Conservation (phyloP, 2,888 invertebrate species). For the Chirona hameri region DNA sequence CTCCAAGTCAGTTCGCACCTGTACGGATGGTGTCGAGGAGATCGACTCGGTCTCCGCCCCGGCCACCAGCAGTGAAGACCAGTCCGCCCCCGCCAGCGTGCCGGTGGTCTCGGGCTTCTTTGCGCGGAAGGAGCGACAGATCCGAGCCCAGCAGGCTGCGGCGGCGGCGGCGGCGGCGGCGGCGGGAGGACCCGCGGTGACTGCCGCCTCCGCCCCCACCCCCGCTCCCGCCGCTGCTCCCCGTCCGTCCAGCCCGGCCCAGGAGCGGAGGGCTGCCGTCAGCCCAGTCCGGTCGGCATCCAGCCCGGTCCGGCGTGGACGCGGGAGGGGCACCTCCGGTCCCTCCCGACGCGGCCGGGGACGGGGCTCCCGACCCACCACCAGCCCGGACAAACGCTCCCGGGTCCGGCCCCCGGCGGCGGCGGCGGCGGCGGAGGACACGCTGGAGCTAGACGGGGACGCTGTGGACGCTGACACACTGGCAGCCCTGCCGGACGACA, state of each 20-base stretch:
- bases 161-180: not conserved
- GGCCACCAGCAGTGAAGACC: not conserved
- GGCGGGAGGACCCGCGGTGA: not conserved
- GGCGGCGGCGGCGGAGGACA: no score
- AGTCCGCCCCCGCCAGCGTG: not conserved
- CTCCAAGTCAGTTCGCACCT: not conserved
- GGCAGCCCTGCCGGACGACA: slow-evolving; percentile 47
- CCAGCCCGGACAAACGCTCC: not conserved
- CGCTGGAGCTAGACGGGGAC: slow-evolving; percentile 51
- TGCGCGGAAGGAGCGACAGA: not conserved
- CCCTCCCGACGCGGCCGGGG: not conserved
- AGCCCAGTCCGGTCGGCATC: not conserved
- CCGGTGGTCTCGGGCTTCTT: not conserved
- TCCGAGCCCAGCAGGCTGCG: not conserved
- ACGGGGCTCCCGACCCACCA: not conserved
- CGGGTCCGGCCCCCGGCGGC: not conserved
- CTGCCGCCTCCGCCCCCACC: no score
- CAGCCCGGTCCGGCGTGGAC: not conserved
- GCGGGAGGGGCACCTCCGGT: not conserved
- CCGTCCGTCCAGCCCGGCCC: not conserved
- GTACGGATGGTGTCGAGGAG: not conserved
- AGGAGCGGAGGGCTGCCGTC: not conserved
- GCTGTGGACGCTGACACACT: slow-evolving; percentile 49
- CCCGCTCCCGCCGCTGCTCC: not conserved
- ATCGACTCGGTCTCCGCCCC: not conserved